Base-by-base conservation (phyloP, 2,888 invertebrate genomes). In the Zeuzera pyrina region DNA sequence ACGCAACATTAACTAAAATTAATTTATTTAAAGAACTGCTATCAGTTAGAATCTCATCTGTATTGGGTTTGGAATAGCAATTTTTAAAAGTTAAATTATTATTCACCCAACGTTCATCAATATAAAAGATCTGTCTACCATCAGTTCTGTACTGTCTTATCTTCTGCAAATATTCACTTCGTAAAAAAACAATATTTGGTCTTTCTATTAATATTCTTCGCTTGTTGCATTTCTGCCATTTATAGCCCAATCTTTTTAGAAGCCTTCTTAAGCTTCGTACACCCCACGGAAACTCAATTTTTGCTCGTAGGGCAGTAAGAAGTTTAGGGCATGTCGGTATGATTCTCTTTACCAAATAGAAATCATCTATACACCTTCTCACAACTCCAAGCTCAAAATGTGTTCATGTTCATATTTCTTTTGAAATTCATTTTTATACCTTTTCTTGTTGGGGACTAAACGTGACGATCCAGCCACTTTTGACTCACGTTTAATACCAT, bases 401-500 rank as follows among this genome's bases (percentile, higher is more conserved):
- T 22, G 12, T 29, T 26, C 12, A 29, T n/a, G 21, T 32, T 29
- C 11, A 25, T 24, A 22, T 12, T n/a, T 11, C 23, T 10, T 23
- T 26, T 31, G 22, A 26, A 31, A n/a, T 21, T 29, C 22, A 2
- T 11, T 12, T 30, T 30, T 13, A 22, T 30, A 21, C 14, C 23
- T 13, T 23, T 30, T n/a, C 5, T 22, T 8, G 30, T 15, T n/a
- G 30, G 30, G 3, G 30, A 7, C 8, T n/a, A 22, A n/a, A n/a
- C n/a, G 8, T 13, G 10, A 23, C 7, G 23, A 5, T 14, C 30
- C 22, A 4, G 28, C 28, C n/a, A 28, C 7, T 16, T 19, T 30
- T 8, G 30, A 8, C 8, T 21, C 22, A 1, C 22, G 21, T 22
- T 30, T 30, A 7, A 22, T 30, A 15, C 13, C 23, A 21, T n/a